These are phyloP conservation scores for Leptobrachium leishanense DNA, from an alignment of 2,113 vertebrate species.

Conservation along the genomic window DNA sequence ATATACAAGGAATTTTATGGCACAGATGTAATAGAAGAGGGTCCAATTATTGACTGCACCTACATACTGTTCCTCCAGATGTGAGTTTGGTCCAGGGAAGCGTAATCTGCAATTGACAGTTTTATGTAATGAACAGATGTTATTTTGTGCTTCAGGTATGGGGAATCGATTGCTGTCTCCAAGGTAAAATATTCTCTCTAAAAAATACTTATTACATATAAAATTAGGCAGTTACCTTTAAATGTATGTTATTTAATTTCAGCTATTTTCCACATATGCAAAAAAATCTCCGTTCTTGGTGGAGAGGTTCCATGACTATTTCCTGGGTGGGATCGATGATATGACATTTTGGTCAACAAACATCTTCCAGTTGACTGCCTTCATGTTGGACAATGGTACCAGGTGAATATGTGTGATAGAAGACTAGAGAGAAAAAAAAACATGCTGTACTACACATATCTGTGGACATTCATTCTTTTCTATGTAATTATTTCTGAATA, in stretches of 20 bases:
- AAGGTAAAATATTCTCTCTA: slow-evolving; percentile 59
- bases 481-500: too few relatives aligned
- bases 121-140: neutral
- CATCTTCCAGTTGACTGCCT: slow-evolving; percentile 64
- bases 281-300: slow-evolving; percentile 72
- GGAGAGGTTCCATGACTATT: slow-evolving; percentile 76
- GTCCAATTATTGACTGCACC: slow-evolving; percentile 65
- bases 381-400: slow-evolving; percentile 70
- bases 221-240: neutral
- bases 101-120: neutral
- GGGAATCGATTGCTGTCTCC: slow-evolving; percentile 65
- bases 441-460: too few relatives aligned
- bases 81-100: slow-evolving; percentile 57
- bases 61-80: slow-evolving; percentile 68
- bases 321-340: slow-evolving; percentile 75
- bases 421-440: too few relatives aligned
- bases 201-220: neutral
- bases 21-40: slow-evolving; percentile 60
- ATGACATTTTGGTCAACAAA: slow-evolving; percentile 73
- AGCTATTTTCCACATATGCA: slow-evolving; percentile 70
- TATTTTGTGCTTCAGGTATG: slow-evolving; percentile 60
- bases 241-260: neutral
- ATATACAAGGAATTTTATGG: slow-evolving; percentile 71
- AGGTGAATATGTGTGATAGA: slow-evolving; percentile 55
- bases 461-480: too few relatives aligned